Evolutionary conservation across 2,797 vertebrate genomes (phyloP).

Genomic region (Tachyglossus aculeatus): DNA sequence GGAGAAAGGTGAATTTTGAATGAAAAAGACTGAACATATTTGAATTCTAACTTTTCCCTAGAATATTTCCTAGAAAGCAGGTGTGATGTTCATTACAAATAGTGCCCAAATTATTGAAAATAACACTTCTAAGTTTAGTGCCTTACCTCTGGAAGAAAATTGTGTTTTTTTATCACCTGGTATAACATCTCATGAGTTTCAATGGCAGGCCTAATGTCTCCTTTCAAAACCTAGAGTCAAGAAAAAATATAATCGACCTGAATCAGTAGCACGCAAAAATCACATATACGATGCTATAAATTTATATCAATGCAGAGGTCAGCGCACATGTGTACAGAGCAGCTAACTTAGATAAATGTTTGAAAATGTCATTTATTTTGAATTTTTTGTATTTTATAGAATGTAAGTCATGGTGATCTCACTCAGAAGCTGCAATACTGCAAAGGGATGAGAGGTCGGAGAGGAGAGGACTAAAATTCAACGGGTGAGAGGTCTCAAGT

Average conservation of each 20-base stretch:
- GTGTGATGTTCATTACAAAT: too few relatives aligned
- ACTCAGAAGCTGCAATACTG: too few relatives aligned
- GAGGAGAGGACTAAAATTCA: too few relatives aligned
- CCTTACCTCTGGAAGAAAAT: constrained; percentile 97
- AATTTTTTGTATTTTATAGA: neutral
- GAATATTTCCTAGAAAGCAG: too few relatives aligned
- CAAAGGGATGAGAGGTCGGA: too few relatives aligned
- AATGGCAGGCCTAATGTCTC: constrained; percentile 96
- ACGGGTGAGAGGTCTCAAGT: too few relatives aligned
- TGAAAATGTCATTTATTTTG: neutral
- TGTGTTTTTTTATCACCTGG: constrained; percentile 98
- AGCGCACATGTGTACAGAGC: too few relatives aligned
- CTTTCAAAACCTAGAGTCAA: constrained; percentile 89
- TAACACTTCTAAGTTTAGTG: neutral
- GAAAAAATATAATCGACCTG: neutral
- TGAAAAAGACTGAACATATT: too few relatives aligned
- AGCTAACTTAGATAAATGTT: neutral
- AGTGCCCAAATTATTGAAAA: too few relatives aligned
- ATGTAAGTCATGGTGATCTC: too few relatives aligned
- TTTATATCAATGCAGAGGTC: neutral
- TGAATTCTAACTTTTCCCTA: too few relatives aligned
- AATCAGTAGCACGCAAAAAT: neutral
- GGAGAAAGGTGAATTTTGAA: too few relatives aligned
- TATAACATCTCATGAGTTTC: constrained; percentile 99
- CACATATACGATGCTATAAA: neutral